These are phyloP conservation scores for Cottus gobio DNA, from an alignment of 2,113 vertebrate genomes.

Conservation along the genomic window DNA sequence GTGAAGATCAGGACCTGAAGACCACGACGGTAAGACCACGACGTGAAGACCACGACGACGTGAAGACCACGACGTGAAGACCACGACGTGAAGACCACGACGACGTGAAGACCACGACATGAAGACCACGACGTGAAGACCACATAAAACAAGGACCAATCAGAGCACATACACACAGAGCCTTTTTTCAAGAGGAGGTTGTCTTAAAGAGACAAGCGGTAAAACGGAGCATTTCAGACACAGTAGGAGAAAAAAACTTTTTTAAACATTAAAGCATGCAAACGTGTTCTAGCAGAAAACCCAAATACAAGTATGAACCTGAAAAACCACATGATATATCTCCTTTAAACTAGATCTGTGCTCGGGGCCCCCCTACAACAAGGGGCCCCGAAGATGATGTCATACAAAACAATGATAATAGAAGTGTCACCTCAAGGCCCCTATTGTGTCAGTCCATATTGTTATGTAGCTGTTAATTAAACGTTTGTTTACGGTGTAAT, in stretches of 20 bases:
- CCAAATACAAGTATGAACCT: neutral
- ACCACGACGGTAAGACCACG: too few relatives aligned
- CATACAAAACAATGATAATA: neutral
- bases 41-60: too few relatives aligned
- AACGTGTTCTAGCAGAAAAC: neutral
- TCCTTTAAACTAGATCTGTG: neutral
- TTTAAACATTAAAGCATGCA: neutral
- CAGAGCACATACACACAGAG: too few relatives aligned
- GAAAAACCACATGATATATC: neutral
- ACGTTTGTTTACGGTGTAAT: neutral
- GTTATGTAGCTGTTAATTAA: neutral
- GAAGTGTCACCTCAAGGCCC: neutral
- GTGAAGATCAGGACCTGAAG: too few relatives aligned
- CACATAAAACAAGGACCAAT: too few relatives aligned
- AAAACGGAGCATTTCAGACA: neutral
- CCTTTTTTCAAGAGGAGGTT: too few relatives aligned
- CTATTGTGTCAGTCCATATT: neutral
- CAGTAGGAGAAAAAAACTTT: neutral
- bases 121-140: too few relatives aligned
- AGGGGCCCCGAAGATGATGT: neutral
- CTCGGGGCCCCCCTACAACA: neutral
- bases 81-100: too few relatives aligned
- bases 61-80: too few relatives aligned
- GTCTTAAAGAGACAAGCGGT: neutral
- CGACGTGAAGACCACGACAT: too few relatives aligned